These are phyloP conservation scores for Gadus chalcogrammus DNA, from an alignment of 2,113 vertebrate genomes.

Conservation along the genomic window DNA sequence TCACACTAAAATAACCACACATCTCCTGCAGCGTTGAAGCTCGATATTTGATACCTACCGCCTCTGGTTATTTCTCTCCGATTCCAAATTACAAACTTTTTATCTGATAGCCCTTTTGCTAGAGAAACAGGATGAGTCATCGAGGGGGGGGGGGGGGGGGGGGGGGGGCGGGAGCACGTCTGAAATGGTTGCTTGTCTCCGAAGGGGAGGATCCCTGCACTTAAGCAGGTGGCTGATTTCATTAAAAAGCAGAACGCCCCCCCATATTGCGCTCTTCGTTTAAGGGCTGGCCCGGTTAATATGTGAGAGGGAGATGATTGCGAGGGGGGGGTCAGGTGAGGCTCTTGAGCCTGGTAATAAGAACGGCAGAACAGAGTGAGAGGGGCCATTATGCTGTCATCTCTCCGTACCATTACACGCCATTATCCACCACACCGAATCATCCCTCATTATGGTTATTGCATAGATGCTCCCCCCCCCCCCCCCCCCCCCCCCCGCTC, in stretches of 20 bases:
- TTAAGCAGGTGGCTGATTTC: constrained; percentile 66
- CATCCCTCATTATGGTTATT: constrained; percentile 77
- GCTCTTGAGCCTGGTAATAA: constrained; percentile 59
- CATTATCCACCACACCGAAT: constrained; percentile 68
- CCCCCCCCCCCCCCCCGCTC: too few relatives aligned
- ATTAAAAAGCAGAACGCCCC: constrained; percentile 69
- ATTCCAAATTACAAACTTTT: too few relatives aligned
- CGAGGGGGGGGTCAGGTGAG: constrained; percentile 44
- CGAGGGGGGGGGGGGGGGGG: too few relatives aligned
- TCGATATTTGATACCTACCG: too few relatives aligned
- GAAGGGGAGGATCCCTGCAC: constrained; percentile 17
- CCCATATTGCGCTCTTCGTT: constrained; percentile 66
- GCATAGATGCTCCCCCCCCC: constrained; percentile 37
- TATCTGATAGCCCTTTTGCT: too few relatives aligned
- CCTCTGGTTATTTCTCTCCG: too few relatives aligned
- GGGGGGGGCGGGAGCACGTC: constrained; percentile 3
- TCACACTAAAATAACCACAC: too few relatives aligned
- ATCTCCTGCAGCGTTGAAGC: too few relatives aligned
- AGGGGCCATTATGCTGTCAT: constrained; percentile 75
- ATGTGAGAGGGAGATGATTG: constrained; percentile 61
- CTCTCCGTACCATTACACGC: constrained; percentile 65
- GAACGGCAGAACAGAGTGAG: constrained; percentile 53
- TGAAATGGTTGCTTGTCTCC: constrained; percentile 46
- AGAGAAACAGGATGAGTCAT: too few relatives aligned
- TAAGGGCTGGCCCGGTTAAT: constrained; percentile 61